Conservation (phyloP, 2,113 vertebrate species). For the Toxostoma redivivum region DNA sequence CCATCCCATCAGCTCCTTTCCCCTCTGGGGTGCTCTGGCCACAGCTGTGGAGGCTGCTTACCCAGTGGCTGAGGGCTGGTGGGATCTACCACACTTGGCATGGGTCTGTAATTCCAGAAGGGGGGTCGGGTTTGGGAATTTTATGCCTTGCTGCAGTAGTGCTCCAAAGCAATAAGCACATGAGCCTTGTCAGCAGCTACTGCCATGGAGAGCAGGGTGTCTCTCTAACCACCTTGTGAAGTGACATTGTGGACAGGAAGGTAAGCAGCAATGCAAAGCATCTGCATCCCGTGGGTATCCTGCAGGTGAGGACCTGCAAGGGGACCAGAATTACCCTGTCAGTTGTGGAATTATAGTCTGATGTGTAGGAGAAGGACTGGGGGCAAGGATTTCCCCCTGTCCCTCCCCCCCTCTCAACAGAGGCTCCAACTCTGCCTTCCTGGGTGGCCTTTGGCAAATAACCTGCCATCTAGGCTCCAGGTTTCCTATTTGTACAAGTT, state of each 20-base stretch:
- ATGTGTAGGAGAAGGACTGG: neutral
- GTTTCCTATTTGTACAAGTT: neutral
- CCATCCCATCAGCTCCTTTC: neutral
- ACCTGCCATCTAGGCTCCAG: neutral
- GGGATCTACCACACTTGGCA: neutral
- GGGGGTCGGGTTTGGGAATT: accelerated
- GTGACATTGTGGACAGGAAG: neutral
- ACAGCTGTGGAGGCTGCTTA: neutral
- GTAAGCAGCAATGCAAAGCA: neutral
- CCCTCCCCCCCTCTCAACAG: neutral
- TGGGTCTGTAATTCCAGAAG: neutral
- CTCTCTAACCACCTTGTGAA: neutral
- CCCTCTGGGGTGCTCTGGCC: accelerated
- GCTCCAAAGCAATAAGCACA: neutral
- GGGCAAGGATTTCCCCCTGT: neutral
- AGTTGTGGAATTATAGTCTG: neutral
- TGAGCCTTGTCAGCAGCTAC: neutral
- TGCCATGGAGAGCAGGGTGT: neutral
- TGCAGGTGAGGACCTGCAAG: neutral
- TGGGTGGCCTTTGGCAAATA: slow-evolving; percentile 14
- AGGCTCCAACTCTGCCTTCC: neutral
- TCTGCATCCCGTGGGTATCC: neutral
- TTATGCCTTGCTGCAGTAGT: neutral
- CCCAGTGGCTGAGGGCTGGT: neutral
- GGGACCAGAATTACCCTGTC: neutral